phyloP scores from a whole-genome alignment of 92 coral and sea anemone genomes.

The Epizoanthus scotinus region DNA sequence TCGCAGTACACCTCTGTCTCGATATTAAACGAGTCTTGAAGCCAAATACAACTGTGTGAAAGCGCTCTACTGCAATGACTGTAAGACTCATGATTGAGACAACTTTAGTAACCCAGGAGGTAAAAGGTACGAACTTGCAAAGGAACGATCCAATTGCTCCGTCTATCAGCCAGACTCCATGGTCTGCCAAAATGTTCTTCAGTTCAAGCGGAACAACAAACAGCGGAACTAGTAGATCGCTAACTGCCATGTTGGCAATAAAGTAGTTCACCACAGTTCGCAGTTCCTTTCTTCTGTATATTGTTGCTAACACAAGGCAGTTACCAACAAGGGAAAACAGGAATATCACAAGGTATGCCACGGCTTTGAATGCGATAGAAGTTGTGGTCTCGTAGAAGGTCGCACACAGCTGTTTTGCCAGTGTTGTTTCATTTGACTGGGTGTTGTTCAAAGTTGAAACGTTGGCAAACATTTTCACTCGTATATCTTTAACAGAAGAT shows the following conservation, averaged over 20 bases:
- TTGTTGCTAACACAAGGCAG: constrained; percentile 48
- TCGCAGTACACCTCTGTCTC: constrained; percentile 14
- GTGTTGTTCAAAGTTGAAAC: neutral
- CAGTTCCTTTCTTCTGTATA: constrained; percentile 47
- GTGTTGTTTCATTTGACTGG: constrained; percentile 8
- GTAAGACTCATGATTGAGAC: constrained; percentile 55
- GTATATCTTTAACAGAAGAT: neutral
- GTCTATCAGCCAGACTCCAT: constrained; percentile 42
- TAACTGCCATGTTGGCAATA: constrained; percentile 67
- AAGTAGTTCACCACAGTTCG: constrained; percentile 59
- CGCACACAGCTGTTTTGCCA: neutral
- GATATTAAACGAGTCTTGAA: constrained; percentile 38
- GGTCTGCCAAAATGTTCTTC: constrained; percentile 24
- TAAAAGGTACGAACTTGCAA: constrained; percentile 54
- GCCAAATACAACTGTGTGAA: constrained; percentile 46
- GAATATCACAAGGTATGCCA: constrained; percentile 31
- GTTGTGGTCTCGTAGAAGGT: neutral
- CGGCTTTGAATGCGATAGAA: constrained; percentile 39
- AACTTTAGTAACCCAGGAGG: constrained; percentile 43
- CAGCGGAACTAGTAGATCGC: constrained; percentile 51
- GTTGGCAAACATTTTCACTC: neutral
- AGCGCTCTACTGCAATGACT: constrained; percentile 56
- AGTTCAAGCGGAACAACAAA: constrained; percentile 51
- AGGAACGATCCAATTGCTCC: constrained; percentile 51
- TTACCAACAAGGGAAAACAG: constrained; percentile 62